These are phyloP conservation scores for Cryptoblepharus egeriae DNA, from an alignment of 2,797 vertebrate genomes.

Conservation along the genomic window DNA sequence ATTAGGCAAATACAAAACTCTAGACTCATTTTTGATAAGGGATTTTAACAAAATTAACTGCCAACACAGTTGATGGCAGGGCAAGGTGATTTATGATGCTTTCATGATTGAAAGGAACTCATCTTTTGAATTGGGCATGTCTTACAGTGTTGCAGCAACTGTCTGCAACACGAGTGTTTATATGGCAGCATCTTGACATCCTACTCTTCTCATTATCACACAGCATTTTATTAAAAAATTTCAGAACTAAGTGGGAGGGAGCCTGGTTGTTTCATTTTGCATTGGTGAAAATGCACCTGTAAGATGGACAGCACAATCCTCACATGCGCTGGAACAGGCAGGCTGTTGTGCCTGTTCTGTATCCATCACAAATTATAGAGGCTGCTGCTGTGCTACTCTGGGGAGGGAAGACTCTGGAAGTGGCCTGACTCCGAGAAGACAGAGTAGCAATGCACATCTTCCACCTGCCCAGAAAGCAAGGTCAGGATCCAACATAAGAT, in stretches of 20 bases:
- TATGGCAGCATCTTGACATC: too few relatives aligned
- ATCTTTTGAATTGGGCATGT: too few relatives aligned
- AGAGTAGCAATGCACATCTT: too few relatives aligned
- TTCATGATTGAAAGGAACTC: too few relatives aligned
- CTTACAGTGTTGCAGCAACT: background rate
- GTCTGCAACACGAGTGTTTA: background rate
- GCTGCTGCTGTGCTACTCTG: too few relatives aligned
- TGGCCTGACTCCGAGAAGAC: too few relatives aligned
- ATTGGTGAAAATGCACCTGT: background rate
- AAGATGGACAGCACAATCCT: background rate
- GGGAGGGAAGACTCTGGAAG: too few relatives aligned
- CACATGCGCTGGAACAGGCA: too few relatives aligned
- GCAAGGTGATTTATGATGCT: background rate
- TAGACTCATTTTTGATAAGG: background rate
- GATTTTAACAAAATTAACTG: background rate
- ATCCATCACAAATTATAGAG: too few relatives aligned
- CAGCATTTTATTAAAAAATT: background rate
- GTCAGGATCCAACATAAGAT: too few relatives aligned
- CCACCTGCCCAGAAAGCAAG: too few relatives aligned
- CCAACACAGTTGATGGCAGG: background rate
- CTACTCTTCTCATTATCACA: background rate
- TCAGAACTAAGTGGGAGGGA: background rate
- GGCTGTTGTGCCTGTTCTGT: too few relatives aligned
- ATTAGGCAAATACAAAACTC: background rate
- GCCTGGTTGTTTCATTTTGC: background rate